Evolutionary conservation across 2,113 vertebrate genomes (phyloP).

Genomic region (Sceloporus tristichus): DNA sequence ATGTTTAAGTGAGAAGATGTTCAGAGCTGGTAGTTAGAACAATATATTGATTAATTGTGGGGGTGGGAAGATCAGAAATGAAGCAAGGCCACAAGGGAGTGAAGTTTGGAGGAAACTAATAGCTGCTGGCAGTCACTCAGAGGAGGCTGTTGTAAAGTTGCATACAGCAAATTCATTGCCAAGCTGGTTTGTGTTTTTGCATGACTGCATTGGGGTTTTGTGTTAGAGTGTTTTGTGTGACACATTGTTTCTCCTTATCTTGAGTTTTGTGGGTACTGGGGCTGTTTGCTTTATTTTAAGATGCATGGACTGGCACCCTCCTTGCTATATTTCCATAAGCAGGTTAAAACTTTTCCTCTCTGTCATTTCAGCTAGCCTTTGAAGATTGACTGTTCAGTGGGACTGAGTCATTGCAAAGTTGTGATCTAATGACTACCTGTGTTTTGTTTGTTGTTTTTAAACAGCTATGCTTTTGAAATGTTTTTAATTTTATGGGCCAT

Average conservation of each 20-base stretch:
- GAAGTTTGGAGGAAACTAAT: not conserved
- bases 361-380: no score
- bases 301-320: no score
- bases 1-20: slow-evolving; percentile 46
- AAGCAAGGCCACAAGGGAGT: not conserved
- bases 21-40: not conserved
- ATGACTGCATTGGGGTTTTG: not conserved
- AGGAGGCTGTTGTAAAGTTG: not conserved
- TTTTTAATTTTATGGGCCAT: no score
- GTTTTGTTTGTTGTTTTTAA: no score
- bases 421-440: no score
- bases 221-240: not conserved
- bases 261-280: not conserved
- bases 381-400: no score
- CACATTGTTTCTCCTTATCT: not conserved
- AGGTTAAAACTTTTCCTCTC: no score
- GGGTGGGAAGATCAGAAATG: not conserved
- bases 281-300: not conserved
- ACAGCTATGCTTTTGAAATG: no score
- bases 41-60: not conserved
- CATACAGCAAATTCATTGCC: not conserved
- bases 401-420: no score
- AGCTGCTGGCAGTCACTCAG: not conserved
- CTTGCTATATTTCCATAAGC: no score
- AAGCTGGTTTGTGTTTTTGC: not conserved